Evolutionary conservation across 2,797 vertebrate species (phyloP).

Genomic region (Chloroceryle amazona): DNA sequence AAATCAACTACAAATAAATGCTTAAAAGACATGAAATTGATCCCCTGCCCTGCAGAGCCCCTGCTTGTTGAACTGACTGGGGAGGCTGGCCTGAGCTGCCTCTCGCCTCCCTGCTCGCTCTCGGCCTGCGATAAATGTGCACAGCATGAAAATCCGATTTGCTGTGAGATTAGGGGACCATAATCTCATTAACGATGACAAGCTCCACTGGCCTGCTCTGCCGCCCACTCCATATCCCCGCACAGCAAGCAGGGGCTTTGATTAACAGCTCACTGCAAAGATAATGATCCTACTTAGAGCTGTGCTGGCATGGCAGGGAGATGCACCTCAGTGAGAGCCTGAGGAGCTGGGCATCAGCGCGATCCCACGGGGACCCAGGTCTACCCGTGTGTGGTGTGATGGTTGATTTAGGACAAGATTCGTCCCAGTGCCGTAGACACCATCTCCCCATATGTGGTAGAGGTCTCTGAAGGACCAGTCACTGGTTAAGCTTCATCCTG

Average conservation of each 20-base stretch:
- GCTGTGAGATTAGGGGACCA: slow-evolving; percentile 51
- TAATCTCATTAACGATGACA: slow-evolving; percentile 59
- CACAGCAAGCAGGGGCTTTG: not conserved
- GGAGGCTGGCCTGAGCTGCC: not conserved
- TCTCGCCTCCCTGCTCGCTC: not conserved
- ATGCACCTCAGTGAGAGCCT: not conserved
- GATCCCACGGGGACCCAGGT: fast-evolving
- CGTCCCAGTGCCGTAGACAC: fast-evolving
- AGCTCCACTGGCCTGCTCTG: not conserved
- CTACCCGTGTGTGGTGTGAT: not conserved
- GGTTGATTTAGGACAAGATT: not conserved
- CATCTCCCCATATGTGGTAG: not conserved
- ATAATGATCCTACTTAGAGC: not conserved
- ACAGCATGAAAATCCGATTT: slow-evolving; percentile 52
- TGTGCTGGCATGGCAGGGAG: not conserved
- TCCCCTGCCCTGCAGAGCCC: slow-evolving; percentile 27
- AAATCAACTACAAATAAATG: not conserved
- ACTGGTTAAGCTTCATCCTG: not conserved
- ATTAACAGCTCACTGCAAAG: not conserved
- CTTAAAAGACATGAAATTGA: not conserved
- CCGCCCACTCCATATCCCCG: not conserved
- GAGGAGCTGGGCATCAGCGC: not conserved
- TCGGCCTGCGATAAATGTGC: not conserved
- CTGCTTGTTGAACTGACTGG: not conserved
- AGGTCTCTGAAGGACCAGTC: not conserved